Base-by-base conservation (phyloP, 2,797 vertebrate species). In the Girardinus metallicus region DNA sequence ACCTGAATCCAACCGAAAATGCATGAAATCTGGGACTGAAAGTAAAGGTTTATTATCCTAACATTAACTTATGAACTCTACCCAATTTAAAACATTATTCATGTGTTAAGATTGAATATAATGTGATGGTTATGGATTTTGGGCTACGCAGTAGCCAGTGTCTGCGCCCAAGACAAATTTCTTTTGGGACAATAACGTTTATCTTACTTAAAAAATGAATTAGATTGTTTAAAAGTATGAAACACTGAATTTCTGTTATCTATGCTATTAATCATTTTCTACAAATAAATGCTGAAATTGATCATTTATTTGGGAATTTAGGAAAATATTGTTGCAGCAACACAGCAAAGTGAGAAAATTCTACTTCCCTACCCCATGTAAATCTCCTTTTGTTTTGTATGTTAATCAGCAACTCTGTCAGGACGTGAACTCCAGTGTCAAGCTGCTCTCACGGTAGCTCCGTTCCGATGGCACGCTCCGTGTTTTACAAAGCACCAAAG, bases 331-430 rank as follows among this genome's bases (percentile, higher is more conserved):
- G 53, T 26, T 55, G 53, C 26, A n/a, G 53, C 53, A 55, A 1
- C 29, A 62, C 29, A 29, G 72, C 64, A 41, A 44, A n/a, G 23
- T n/a, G 26, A 60, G 44, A 85, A 80, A 89, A 75, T 81, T 75
- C 76, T 71, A 62, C 76, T 87, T 85, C 79, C 79, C 31, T 6
- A 81, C 51, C 88, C 77, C 77, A 80, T 85, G 85, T 90, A 83
- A 88, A 75, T 77, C 64, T 62, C 75, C 78, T 76, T 88, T 91
- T 93, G 87, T 94, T 91, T 93, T 66, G 77, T 88, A 84, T 89
- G 92, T 89, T 88, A 94, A 93, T 93, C 87, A 91, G 90, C 91
- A 87, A 91, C 91, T 75, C 85, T 91, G 90, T 91, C 84, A 79
- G 82, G 90, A 92, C 83, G 86, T 89, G 85, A 90, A 83, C 77